These are phyloP conservation scores for Eudasyphora cyanicolor DNA, from an alignment of 2,888 invertebrate species.

Conservation along the genomic window DNA sequence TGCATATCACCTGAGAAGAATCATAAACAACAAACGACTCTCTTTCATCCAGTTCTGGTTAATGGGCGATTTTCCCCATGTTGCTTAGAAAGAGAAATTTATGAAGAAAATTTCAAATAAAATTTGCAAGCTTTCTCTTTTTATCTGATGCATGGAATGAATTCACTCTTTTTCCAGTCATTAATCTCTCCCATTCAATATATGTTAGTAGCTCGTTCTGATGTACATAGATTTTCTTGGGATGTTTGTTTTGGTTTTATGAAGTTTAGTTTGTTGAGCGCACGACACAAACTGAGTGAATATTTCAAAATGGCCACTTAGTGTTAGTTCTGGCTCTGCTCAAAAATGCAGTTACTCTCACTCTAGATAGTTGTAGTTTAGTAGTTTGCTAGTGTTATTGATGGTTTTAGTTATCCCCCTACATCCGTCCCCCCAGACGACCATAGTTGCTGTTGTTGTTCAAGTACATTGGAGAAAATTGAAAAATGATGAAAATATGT, in stretches of 20 bases:
- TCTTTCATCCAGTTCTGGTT: not conserved
- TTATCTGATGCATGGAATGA: not conserved
- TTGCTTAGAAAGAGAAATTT: not conserved
- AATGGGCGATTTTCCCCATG: not conserved
- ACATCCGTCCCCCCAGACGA: too few species aligned
- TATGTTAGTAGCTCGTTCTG: not conserved
- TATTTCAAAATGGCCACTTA: slow-evolving; percentile 64
- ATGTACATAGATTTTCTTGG: slow-evolving; percentile 8
- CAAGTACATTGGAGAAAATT: slow-evolving; percentile 66
- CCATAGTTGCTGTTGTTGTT: slow-evolving; percentile 53
- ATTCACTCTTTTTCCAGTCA: not conserved
- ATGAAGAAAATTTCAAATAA: not conserved
- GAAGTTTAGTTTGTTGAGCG: slow-evolving; percentile 54
- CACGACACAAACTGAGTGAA: too few species aligned
- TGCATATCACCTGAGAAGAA: not conserved
- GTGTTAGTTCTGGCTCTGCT: slow-evolving; percentile 24
- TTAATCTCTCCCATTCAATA: not conserved
- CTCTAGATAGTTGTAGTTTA: slow-evolving; percentile 57
- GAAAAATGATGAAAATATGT: slow-evolving; percentile 64
- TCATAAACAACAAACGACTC: not conserved
- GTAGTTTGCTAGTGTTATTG: slow-evolving; percentile 53
- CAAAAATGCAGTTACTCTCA: slow-evolving; percentile 55
- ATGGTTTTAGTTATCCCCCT: slow-evolving; percentile 7
- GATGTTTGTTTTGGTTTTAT: not conserved
- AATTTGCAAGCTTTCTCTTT: slow-evolving; percentile 9